These are phyloP conservation scores for Plecturocebus donacophilus DNA, from an alignment of 2,113 vertebrate species.

Conservation along the genomic window DNA sequence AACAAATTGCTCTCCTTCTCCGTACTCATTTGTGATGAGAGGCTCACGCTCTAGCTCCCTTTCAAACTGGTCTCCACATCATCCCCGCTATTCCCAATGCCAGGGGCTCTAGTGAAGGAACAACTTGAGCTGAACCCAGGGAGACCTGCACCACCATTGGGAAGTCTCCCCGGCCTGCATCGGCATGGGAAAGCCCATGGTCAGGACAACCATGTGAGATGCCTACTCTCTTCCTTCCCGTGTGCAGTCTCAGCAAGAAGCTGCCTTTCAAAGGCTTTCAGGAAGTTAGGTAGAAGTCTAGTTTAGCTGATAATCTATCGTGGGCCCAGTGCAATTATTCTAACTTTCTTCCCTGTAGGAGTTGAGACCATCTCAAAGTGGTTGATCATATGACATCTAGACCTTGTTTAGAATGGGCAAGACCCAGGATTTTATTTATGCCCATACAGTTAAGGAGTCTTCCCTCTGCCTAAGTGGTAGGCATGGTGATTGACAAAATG, in stretches of 20 bases:
- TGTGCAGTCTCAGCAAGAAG: conserved; percentile 30
- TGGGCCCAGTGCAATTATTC: not conserved
- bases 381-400: not conserved
- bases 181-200: not conserved
- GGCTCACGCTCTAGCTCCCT: not conserved
- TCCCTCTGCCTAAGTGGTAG: accelerated
- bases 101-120: not conserved
- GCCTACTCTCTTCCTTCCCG: not conserved
- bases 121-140: not conserved
- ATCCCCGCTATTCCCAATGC: too few species aligned
- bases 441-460: not conserved
- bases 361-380: not conserved
- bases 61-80: not conserved
- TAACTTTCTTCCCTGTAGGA: not conserved
- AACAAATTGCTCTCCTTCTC: not conserved
- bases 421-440: not conserved
- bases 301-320: conserved; percentile 10
- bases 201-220: conserved; percentile 20
- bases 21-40: not conserved
- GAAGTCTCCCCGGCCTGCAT: too few species aligned
- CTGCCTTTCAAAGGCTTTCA: conserved; percentile 26
- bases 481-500: not conserved
- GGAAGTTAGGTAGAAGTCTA: conserved; percentile 51
- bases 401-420: not conserved
- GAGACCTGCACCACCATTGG: not conserved